phyloP scores from a whole-genome alignment of 2,888 invertebrate species.

The Eupelmus urozonus region DNA sequence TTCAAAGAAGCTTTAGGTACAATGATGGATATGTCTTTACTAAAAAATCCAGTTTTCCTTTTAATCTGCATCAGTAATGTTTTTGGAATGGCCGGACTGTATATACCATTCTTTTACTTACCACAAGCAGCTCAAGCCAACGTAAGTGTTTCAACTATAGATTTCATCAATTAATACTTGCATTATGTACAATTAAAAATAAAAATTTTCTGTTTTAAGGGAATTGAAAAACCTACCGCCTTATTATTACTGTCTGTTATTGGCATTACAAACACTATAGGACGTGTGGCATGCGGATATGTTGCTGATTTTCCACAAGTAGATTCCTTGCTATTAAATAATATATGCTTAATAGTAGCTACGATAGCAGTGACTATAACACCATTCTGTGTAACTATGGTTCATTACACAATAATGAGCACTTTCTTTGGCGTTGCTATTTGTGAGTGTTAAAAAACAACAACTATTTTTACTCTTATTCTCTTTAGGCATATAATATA shows the following conservation, averaged over 20 bases:
- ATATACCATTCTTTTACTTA: constrained; percentile 97
- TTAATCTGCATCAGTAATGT: constrained; percentile 95
- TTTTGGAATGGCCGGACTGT: constrained; percentile 98
- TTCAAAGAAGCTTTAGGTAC: constrained; percentile 90
- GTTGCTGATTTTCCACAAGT: constrained; percentile 95
- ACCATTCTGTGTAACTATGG: constrained; percentile 89
- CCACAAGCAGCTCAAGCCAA: constrained; percentile 94
- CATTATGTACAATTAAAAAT: not conserved
- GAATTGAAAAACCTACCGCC: constrained; percentile 85
- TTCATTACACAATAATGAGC: constrained; percentile 87
- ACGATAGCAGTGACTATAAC: constrained; percentile 90
- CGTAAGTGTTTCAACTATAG: no score
- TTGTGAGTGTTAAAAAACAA: constrained; percentile 78
- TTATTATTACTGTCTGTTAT: constrained; percentile 89
- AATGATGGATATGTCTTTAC: constrained; percentile 93
- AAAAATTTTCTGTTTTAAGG: constrained; percentile 64
- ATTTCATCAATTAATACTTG: no score
- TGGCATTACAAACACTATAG: constrained; percentile 96
- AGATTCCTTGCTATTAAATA: constrained; percentile 94
- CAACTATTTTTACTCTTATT: not conserved
- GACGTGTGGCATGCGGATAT: constrained; percentile 92
- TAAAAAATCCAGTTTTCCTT: constrained; percentile 94
- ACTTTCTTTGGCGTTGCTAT: constrained; percentile 95
- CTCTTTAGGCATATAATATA: not conserved
- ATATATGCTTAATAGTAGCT: constrained; percentile 92